Evolutionary conservation across 2,888 invertebrate genomes (phyloP).

Genomic region (Mechanitis messenoides): DNA sequence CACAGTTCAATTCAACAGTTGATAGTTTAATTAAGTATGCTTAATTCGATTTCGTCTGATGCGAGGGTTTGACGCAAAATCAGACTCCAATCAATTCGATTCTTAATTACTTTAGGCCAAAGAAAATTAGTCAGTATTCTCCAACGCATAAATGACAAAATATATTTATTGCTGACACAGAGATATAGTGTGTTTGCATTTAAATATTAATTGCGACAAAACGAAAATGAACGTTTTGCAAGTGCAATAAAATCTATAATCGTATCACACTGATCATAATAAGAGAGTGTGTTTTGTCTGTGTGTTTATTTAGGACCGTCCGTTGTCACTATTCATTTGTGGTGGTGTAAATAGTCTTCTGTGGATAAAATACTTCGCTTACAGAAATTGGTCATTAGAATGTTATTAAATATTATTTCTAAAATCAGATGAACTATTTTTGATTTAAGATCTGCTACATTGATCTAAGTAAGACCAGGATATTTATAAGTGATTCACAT

Average conservation of each 20-base stretch:
- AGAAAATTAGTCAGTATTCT: constrained; percentile 3
- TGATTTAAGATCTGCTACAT: no score
- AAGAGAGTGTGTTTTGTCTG: constrained; percentile 14
- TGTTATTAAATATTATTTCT: no score
- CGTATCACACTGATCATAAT: no score
- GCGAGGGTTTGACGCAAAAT: constrained; percentile 44
- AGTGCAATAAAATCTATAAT: no score
- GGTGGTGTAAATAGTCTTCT: constrained; percentile 38
- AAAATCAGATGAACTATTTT: no score
- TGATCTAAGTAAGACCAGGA: no score
- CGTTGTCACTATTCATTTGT: constrained; percentile 41
- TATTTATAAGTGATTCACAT: no score
- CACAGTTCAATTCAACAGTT: constrained; percentile 36
- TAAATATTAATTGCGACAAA: no score
- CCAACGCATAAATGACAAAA: not conserved
- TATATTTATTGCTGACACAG: not conserved
- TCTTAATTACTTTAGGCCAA: constrained; percentile 24
- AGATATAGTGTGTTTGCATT: not conserved
- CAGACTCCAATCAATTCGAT: constrained; percentile 42
- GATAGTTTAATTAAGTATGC: constrained; percentile 51
- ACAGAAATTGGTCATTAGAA: constrained; percentile 1
- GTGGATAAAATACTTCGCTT: constrained; percentile 39
- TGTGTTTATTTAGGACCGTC: constrained; percentile 36
- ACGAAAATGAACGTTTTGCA: no score
- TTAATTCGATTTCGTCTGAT: constrained; percentile 36